These are phyloP conservation scores for Brachypodius melanocephalos DNA, from an alignment of 2,113 vertebrate species.

Conservation along the genomic window DNA sequence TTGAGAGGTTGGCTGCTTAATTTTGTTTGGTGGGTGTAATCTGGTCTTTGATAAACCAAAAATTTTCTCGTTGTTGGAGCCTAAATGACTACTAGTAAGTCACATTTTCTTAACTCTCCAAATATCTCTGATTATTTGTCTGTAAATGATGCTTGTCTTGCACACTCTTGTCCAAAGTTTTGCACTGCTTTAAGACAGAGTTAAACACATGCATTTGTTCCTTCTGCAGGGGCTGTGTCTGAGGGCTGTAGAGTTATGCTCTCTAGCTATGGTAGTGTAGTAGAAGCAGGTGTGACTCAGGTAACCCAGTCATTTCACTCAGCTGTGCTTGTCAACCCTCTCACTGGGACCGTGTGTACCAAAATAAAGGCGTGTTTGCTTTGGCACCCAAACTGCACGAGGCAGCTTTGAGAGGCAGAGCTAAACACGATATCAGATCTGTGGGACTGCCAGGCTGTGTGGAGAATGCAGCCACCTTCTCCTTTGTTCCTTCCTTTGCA, in stretches of 20 bases:
- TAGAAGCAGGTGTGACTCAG: neutral
- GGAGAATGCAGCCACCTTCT: neutral
- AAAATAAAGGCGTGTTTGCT: neutral
- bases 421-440: fast-evolving
- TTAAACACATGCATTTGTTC: neutral
- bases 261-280: neutral
- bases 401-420: neutral
- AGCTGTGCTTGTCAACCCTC: neutral
- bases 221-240: neutral
- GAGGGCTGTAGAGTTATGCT: neutral
- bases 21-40: neutral
- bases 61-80: neutral
- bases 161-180: neutral
- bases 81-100: neutral
- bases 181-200: neutral
- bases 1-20: neutral
- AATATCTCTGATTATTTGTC: neutral
- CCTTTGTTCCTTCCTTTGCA: neutral
- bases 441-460: neutral
- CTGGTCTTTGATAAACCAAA: neutral
- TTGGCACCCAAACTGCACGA: neutral
- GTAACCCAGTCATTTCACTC: neutral
- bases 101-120: neutral
- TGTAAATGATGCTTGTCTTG: neutral
- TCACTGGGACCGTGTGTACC: neutral